Evolutionary conservation across 2,113 vertebrate genomes (phyloP).

Genomic region (Gallinago paraguaiae): DNA sequence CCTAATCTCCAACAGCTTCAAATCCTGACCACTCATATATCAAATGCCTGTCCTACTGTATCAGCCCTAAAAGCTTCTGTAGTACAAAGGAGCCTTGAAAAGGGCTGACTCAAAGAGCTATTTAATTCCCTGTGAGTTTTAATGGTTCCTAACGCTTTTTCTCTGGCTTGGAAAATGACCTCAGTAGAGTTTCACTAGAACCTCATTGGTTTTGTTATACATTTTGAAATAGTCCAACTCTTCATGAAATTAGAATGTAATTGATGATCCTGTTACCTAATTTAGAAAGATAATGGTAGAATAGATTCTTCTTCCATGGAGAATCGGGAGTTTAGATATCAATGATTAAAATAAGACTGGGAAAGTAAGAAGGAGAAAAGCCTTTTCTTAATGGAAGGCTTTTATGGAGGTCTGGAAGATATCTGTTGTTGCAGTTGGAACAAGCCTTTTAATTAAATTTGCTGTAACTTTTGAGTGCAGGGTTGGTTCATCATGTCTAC

Average conservation of each 20-base stretch:
- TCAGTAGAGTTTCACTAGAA: background rate
- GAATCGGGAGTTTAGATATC: background rate
- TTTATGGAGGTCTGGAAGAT: background rate
- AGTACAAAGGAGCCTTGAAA: background rate
- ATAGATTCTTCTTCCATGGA: background rate
- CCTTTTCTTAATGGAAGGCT: background rate
- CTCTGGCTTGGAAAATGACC: background rate
- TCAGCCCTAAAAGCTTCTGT: background rate
- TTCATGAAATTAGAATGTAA: background rate
- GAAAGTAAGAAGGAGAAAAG: background rate
- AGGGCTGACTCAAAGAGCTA: background rate
- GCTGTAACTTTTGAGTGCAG: background rate
- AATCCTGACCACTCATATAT: background rate
- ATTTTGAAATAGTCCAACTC: background rate
- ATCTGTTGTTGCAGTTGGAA: background rate
- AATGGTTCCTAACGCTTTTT: background rate
- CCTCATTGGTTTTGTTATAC: rapidly evolving
- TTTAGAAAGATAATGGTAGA: background rate
- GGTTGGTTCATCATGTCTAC: background rate
- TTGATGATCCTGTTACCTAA: background rate
- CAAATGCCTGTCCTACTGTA: background rate
- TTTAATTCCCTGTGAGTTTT: background rate
- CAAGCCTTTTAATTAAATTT: background rate
- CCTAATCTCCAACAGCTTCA: slow-evolving; percentile 20
- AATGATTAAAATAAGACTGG: background rate